Conservation (phyloP, 1,140 invertebrate species). For the Campodea augens region DNA sequence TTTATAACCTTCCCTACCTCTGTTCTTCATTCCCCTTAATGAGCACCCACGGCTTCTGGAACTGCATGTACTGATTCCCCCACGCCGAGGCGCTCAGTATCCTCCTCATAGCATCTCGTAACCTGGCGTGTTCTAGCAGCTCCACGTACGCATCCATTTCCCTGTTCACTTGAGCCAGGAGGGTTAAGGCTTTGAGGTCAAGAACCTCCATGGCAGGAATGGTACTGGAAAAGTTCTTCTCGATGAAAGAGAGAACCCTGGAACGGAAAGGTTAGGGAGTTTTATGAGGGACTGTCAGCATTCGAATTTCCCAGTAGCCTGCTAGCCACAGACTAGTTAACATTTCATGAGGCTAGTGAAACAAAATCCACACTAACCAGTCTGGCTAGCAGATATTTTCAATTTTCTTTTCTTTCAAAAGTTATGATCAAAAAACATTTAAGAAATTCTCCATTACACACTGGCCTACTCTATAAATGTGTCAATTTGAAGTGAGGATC, state of each 20-base stretch:
- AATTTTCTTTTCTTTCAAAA: no score
- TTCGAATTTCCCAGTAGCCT: no score
- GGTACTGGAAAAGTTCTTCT: conserved; percentile 59
- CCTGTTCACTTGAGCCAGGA: conserved; percentile 62
- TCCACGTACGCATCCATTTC: conserved; percentile 61
- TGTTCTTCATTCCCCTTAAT: conserved; percentile 62
- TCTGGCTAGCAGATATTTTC: no score
- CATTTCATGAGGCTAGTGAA: no score
- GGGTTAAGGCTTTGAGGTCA: conserved; percentile 39
- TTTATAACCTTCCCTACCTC: conserved; percentile 32
- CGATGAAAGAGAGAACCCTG: conserved; percentile 70
- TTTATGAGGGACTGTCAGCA: no score
- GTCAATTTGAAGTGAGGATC: no score
- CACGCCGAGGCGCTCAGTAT: conserved; percentile 73
- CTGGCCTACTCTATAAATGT: no score
- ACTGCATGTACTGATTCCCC: conserved; percentile 94
- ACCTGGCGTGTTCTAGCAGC: conserved; percentile 58
- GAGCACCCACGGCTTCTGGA: conserved; percentile 82
- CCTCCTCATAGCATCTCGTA: conserved; percentile 70
- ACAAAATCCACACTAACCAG: no score
- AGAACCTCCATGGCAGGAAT: conserved; percentile 51
- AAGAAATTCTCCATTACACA: no score
- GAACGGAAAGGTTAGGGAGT: no score
- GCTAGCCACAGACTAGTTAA: no score
- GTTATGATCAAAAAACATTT: no score